phyloP scores from a whole-genome alignment of 1,140 invertebrate genomes.

The Drosophila punjabiensis region DNA sequence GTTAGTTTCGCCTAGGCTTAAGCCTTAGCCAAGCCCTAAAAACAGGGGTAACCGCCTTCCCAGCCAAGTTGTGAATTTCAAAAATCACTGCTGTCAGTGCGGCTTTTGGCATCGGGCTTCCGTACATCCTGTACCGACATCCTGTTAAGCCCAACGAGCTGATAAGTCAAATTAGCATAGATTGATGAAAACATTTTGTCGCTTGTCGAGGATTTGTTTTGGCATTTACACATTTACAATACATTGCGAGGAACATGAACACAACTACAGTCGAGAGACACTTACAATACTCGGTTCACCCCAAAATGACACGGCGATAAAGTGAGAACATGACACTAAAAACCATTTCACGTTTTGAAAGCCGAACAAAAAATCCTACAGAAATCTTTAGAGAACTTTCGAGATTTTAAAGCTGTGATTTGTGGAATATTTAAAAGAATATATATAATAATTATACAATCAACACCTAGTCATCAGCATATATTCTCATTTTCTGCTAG shows the following conservation, averaged over 20 bases:
- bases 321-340: background rate
- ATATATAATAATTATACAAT: background rate
- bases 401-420: background rate
- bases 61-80: conserved; percentile 64
- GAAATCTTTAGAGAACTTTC: background rate
- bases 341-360: background rate
- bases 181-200: conserved; percentile 47
- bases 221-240: conserved; percentile 48
- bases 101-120: background rate
- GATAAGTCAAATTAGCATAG: conserved; percentile 72
- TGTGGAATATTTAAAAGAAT: background rate
- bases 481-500: too few species aligned
- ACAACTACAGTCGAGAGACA: conserved; percentile 29
- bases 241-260: conserved; percentile 54
- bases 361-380: background rate
- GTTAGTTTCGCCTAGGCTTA: conserved; percentile 74
- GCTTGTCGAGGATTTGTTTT: conserved; percentile 52
- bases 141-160: conserved; percentile 54
- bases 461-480: background rate
- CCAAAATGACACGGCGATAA: conserved; percentile 21
- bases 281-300: conserved; percentile 44
- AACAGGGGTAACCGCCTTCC: conserved; percentile 34
- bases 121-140: conserved; percentile 7
- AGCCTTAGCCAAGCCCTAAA: conserved; percentile 49
- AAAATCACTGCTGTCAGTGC: conserved; percentile 59